phyloP scores from a whole-genome alignment of 1,140 invertebrate species.

The Ceratina japonica region DNA sequence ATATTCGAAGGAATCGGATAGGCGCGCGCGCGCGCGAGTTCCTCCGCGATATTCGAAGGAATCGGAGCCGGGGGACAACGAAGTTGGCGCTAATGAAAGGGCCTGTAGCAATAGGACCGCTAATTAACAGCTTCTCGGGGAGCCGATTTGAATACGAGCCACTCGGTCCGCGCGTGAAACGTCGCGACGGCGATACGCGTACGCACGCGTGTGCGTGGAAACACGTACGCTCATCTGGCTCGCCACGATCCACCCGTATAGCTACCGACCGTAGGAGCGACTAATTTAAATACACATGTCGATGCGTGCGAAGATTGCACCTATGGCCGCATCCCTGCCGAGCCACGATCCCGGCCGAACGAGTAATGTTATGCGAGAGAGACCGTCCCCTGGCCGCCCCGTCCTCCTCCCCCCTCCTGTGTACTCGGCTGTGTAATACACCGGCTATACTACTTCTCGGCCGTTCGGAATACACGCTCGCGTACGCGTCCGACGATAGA shows the following conservation, averaged over 20 bases:
- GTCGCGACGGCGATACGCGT: conserved; percentile 10
- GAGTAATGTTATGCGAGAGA: conserved; percentile 48
- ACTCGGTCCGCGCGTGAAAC: conserved; percentile 55
- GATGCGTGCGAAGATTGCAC: conserved; percentile 78
- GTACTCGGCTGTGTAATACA: conserved; percentile 49
- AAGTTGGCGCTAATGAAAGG: conserved; percentile 69
- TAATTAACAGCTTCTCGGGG: conserved; percentile 75
- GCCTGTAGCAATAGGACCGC: conserved; percentile 68
- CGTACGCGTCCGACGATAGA: neutral
- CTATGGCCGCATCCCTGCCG: conserved; percentile 60
- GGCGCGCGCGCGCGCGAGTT: neutral
- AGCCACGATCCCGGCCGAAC: conserved; percentile 53
- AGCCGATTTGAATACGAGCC: conserved; percentile 75
- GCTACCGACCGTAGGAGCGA: conserved; percentile 71
- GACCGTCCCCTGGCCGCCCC: neutral
- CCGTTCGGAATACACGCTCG: conserved; percentile 11
- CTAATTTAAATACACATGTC: conserved; percentile 80
- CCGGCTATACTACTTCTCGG: neutral
- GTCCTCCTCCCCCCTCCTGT: neutral
- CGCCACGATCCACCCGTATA: conserved; percentile 38
- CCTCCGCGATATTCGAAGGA: conserved; percentile 52
- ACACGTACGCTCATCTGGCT: conserved; percentile 57
- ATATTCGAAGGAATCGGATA: conserved; percentile 50
- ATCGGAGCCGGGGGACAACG: conserved; percentile 60
- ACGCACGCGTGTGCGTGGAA: conserved; percentile 28